Evolutionary conservation across 2,797 vertebrate genomes (phyloP).

Genomic region (Ispidina lecontei): DNA sequence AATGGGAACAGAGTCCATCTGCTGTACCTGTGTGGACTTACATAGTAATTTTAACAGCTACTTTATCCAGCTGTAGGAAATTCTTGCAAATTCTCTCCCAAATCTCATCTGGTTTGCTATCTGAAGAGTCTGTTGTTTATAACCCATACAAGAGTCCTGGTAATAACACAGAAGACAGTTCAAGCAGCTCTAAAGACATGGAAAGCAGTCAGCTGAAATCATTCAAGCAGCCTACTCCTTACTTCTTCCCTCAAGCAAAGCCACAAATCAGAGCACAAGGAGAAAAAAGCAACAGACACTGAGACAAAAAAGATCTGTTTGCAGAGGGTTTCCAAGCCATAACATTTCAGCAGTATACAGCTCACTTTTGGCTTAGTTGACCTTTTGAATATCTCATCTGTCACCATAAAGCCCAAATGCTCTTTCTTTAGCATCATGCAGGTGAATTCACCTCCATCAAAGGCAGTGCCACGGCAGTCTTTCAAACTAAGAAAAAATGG

Average conservation of each 20-base stretch:
- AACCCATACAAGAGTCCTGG: background rate
- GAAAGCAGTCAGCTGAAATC: background rate
- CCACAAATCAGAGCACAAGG: background rate
- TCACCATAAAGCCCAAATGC: background rate
- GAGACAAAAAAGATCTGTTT: background rate
- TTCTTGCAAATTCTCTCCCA: background rate
- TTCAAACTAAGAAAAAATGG: background rate
- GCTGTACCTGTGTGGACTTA: background rate
- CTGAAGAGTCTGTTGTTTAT: background rate
- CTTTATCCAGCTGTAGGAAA: background rate
- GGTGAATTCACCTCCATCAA: background rate
- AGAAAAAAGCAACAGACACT: background rate
- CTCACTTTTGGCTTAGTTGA: background rate
- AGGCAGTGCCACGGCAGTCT: background rate
- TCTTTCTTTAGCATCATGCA: background rate
- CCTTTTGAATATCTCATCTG: background rate
- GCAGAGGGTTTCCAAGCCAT: background rate
- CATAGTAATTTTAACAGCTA: background rate
- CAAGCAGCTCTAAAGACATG: background rate
- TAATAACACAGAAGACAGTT: background rate
- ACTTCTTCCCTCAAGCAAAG: background rate
- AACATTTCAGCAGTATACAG: background rate
- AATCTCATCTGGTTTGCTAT: background rate
- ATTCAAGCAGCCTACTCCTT: background rate
- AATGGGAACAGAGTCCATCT: background rate